Conservation (phyloP, 2,888 invertebrate species). For the Zaprionus bogoriensis region DNA sequence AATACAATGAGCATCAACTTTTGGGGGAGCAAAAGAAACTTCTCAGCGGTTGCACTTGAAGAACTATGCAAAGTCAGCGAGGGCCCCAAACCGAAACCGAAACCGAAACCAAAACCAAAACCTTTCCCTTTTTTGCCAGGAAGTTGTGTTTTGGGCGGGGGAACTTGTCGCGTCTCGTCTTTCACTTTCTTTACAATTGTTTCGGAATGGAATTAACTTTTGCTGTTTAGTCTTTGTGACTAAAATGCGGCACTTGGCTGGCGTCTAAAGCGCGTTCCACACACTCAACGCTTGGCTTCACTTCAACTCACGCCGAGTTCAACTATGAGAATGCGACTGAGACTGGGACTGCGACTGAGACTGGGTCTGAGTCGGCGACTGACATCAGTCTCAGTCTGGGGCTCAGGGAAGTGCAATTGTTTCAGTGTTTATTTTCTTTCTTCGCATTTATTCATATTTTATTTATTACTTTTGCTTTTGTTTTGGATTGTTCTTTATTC, state of each 20-base stretch:
- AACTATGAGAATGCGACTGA: conserved; percentile 28
- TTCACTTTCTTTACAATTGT: conserved; percentile 75
- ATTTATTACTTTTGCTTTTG: conserved; percentile 51
- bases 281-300: conserved; percentile 72
- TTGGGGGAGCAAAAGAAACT: conserved; percentile 10
- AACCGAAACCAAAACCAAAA: too few relatives aligned
- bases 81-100: too few relatives aligned
- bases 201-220: conserved; percentile 43
- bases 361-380: background rate
- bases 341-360: background rate
- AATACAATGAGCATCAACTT: background rate
- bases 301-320: conserved; percentile 58
- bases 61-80: conserved; percentile 18
- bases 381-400: conserved; percentile 60
- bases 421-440: conserved; percentile 40
- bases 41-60: conserved; percentile 61
- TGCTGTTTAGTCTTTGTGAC: conserved; percentile 62
- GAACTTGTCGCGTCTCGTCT: conserved; percentile 38
- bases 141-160: conserved; percentile 8
- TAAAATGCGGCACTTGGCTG: conserved; percentile 40
- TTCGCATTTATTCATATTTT: conserved; percentile 16
- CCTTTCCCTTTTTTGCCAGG: conserved; percentile 67
- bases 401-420: conserved; percentile 30
- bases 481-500: conserved; percentile 24
- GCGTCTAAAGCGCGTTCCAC: conserved; percentile 59